Evolutionary conservation across 2,113 vertebrate species (phyloP).

Genomic region (Puntigrus tetrazona): DNA sequence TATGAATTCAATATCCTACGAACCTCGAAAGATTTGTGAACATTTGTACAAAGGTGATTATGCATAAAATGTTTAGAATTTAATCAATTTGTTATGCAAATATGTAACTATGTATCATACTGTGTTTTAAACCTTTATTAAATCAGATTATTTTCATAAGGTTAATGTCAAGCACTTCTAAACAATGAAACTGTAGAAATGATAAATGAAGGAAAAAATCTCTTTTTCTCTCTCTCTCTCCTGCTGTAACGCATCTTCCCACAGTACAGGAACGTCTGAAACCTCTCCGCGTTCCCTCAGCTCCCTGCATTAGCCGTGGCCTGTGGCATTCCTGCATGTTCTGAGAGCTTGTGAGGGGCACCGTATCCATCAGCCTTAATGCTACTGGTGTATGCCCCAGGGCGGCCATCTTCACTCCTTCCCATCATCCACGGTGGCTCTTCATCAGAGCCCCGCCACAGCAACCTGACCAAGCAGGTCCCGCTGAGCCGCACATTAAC

Average conservation of each 20-base stretch:
- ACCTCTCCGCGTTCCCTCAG: slow-evolving; percentile 10
- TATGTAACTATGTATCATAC: neutral
- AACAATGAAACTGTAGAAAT: neutral
- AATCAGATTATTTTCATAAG: neutral
- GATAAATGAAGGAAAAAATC: neutral
- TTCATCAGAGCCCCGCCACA: slow-evolving; percentile 59
- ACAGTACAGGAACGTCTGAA: neutral
- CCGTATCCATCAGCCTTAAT: slow-evolving; percentile 80
- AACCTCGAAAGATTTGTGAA: no score
- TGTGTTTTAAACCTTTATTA: neutral
- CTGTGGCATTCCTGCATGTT: slow-evolving; percentile 72
- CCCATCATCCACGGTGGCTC: slow-evolving; percentile 67
- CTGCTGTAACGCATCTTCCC: neutral
- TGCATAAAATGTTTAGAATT: no score
- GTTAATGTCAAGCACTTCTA: neutral
- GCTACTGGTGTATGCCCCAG: slow-evolving; percentile 76
- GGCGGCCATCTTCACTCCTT: slow-evolving; percentile 77
- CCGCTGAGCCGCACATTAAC: slow-evolving; percentile 59
- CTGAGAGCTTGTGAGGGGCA: slow-evolving; percentile 77
- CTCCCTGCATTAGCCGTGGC: slow-evolving; percentile 81
- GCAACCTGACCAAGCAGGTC: slow-evolving; percentile 61
- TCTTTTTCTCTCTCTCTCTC: neutral
- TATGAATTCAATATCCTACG: no score
- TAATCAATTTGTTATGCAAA: no score
- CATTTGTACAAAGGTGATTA: no score